These are phyloP conservation scores for Mycalesis mineus DNA, from an alignment of 2,888 invertebrate species.

Conservation along the genomic window DNA sequence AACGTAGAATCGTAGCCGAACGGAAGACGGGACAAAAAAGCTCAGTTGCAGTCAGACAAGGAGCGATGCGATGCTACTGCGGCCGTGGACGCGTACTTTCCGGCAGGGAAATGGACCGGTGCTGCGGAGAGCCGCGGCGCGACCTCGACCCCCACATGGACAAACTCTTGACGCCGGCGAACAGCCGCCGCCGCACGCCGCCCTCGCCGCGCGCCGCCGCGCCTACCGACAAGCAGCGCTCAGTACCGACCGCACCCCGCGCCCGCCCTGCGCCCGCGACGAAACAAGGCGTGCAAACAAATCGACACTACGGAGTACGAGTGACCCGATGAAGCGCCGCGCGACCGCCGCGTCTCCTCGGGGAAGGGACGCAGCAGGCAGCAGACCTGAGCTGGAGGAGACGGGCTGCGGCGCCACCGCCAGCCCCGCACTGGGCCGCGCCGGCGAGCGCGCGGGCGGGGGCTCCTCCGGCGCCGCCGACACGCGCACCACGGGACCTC, in stretches of 20 bases:
- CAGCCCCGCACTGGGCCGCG: constrained; percentile 73
- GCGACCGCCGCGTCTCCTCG: constrained; percentile 42
- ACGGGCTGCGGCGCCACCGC: constrained; percentile 82
- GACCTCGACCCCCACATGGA: constrained; percentile 85
- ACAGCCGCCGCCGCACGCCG: constrained; percentile 85
- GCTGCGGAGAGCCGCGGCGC: constrained; percentile 83
- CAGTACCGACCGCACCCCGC: constrained; percentile 65
- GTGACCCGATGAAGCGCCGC: constrained; percentile 67
- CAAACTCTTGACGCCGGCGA: constrained; percentile 89
- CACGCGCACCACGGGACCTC: constrained; percentile 69
- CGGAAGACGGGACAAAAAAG: constrained; percentile 71
- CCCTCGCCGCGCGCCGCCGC: constrained; percentile 76
- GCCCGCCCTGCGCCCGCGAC: constrained; percentile 67
- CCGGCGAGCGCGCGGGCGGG: constrained; percentile 66
- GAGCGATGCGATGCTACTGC: constrained; percentile 62
- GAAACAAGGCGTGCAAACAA: constrained; percentile 69
- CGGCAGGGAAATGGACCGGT: constrained; percentile 90
- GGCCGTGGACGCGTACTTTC: constrained; percentile 84
- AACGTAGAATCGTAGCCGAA: constrained; percentile 65
- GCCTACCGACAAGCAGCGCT: constrained; percentile 74
- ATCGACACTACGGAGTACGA: constrained; percentile 73
- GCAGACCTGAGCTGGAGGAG: constrained; percentile 84
- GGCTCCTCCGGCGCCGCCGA: constrained; percentile 58
- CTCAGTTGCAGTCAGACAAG: constrained; percentile 65
- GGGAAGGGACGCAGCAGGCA: constrained; percentile 41